Conservation (phyloP, 2,888 invertebrate genomes). For the Pristionchus japonicus region DNA sequence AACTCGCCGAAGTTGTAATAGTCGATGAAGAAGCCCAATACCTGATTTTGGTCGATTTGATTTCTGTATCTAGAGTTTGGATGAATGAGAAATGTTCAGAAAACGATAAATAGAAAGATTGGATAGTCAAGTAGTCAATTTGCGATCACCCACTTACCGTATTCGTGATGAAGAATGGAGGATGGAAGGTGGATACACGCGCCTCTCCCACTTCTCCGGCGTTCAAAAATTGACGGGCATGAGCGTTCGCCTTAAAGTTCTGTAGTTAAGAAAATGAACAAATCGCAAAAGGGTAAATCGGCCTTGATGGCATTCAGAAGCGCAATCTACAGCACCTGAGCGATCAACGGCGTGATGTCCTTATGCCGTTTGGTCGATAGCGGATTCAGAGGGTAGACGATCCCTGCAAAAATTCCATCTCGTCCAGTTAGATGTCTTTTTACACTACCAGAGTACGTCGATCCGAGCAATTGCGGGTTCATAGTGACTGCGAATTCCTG, state of each 20-base stretch:
- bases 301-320: no score
- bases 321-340: no score
- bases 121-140: not conserved
- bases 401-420: not conserved
- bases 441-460: not conserved
- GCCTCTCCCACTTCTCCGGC: not conserved
- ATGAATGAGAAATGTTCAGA: no score
- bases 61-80: no score
- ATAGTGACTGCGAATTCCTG: conserved; percentile 16
- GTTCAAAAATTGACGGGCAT: not conserved
- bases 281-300: no score
- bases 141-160: conserved; percentile 12
- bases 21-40: not conserved
- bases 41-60: not conserved
- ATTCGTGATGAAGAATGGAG: conserved; percentile 29
- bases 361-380: not conserved
- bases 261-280: no score
- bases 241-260: not conserved
- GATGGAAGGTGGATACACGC: not conserved
- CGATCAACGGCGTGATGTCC: not conserved
- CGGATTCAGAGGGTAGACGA: conserved; percentile 21
- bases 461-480: not conserved
- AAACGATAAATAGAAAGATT: no score
- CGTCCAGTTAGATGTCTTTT: no score
- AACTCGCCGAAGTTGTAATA: not conserved